These are phyloP conservation scores for Zele albiditarsus DNA, from an alignment of 2,888 invertebrate species.

Conservation along the genomic window DNA sequence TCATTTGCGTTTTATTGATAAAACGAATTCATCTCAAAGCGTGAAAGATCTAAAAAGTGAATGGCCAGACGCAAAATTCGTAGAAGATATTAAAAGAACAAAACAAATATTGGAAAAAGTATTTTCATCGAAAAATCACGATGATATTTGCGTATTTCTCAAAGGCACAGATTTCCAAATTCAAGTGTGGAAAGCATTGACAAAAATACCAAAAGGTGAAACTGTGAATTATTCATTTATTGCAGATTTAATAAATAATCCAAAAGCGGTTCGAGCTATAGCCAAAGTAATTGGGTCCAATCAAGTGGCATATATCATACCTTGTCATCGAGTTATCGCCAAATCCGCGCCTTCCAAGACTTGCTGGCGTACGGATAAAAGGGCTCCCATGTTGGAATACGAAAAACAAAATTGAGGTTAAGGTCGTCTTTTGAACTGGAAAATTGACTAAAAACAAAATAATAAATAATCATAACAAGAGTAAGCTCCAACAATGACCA, in stretches of 20 bases:
- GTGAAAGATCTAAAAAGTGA: slow-evolving; percentile 50
- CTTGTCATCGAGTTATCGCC: slow-evolving; percentile 65
- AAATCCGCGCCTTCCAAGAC: slow-evolving; percentile 52
- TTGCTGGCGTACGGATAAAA: slow-evolving; percentile 29
- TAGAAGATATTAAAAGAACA: slow-evolving; percentile 47
- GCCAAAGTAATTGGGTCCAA: slow-evolving; percentile 63
- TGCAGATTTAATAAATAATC: slow-evolving; percentile 58
- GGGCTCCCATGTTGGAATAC: slow-evolving; percentile 15
- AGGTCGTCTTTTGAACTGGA: too few relatives aligned
- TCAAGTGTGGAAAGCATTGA: slow-evolving; percentile 61
- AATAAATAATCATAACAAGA: background rate
- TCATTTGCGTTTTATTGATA: slow-evolving; percentile 56
- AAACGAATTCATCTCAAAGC: slow-evolving; percentile 46
- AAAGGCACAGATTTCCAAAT: slow-evolving; percentile 67
- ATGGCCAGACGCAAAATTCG: slow-evolving; percentile 55
- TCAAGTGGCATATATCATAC: slow-evolving; percentile 61
- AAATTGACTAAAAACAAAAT: background rate
- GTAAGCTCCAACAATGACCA: background rate
- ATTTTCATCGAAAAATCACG: slow-evolving; percentile 43
- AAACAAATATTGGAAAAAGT: slow-evolving; percentile 46
- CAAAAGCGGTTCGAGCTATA: slow-evolving; percentile 61
- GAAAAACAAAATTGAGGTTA: slow-evolving; percentile 17
- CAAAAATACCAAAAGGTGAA: slow-evolving; percentile 56
- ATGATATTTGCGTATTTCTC: slow-evolving; percentile 51
- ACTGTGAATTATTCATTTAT: slow-evolving; percentile 59